Evolutionary conservation across 2,113 vertebrate species (phyloP).

Genomic region (Daphoenositta chrysoptera): DNA sequence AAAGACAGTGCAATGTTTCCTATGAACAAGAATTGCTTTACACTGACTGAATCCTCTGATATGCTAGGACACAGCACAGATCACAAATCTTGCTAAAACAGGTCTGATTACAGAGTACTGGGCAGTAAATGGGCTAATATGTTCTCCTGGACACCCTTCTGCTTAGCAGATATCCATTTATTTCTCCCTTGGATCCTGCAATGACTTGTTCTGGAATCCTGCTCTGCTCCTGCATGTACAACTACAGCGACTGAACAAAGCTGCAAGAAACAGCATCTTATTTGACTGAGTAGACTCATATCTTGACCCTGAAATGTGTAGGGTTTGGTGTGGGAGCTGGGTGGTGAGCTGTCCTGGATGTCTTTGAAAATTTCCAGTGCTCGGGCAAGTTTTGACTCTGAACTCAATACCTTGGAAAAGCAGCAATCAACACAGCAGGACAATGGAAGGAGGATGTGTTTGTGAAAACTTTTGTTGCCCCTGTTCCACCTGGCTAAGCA

Average conservation of each 20-base stretch:
- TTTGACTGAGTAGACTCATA: neutral
- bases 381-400: neutral
- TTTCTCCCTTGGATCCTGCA: neutral
- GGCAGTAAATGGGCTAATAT: neutral
- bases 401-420: neutral
- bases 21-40: neutral
- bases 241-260: neutral
- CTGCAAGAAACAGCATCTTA: neutral
- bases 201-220: neutral
- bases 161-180: neutral
- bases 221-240: neutral
- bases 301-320: neutral
- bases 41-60: neutral
- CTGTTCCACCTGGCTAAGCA: neutral
- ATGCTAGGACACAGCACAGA: neutral
- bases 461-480: neutral
- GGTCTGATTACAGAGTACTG: neutral
- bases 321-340: neutral
- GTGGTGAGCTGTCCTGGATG: neutral
- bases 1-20: neutral
- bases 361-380: neutral
- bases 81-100: neutral
- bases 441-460: neutral
- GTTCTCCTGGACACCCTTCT: neutral
- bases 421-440: neutral